Evolutionary conservation across 2,113 vertebrate genomes (phyloP), one percentile per base, ranked within the genome.

Genomic region (Chiloscyllium plagiosum): DNA sequence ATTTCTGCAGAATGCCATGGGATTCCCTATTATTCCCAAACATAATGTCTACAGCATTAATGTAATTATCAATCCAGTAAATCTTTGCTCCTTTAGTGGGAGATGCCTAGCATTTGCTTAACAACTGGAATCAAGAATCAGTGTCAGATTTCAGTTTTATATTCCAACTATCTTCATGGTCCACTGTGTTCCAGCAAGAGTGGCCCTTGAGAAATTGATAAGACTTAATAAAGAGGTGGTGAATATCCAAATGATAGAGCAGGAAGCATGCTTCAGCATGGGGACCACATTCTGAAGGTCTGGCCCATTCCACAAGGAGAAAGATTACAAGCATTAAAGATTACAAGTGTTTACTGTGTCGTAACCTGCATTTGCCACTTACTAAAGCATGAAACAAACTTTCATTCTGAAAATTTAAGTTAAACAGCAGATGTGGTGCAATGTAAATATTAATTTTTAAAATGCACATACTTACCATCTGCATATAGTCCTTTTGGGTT

Each of bases 401-500:
- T 26, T 72, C 24, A 47, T 7, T 69, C 24, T 94, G 42, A 95
- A 3, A 26, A 42, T 1, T 24, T 72, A 29, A 72, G 29, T n/a
- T 29, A 24, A 72, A 94, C 37, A 24, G 20, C 68, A 69, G 66
- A 94, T 94, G 33, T 42, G 22, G 26, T 61, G 52, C 29, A 66
- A 42, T 8, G 69, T 66, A 69, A 33, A 24, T 2, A 24, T n/a
- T 66, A 66, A 3, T 29, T 72, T 69, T 56, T 89, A 50, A 50
- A 69, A 68, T 20, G 26, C 24, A 72, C 42, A 29, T 78, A 70
- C 96, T 97, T 97, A 99, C 99, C 99, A 97, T 98, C 97, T 0
- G 99, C 98, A 96, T 99, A 99, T 2, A 99, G 85, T 86, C 99
- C 99, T 97, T 98, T 99, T 42, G 99, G 98, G 96, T 99, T 99